Conservation (phyloP, 1,140 invertebrate species). For the Lepeophtheirus salmonis region DNA sequence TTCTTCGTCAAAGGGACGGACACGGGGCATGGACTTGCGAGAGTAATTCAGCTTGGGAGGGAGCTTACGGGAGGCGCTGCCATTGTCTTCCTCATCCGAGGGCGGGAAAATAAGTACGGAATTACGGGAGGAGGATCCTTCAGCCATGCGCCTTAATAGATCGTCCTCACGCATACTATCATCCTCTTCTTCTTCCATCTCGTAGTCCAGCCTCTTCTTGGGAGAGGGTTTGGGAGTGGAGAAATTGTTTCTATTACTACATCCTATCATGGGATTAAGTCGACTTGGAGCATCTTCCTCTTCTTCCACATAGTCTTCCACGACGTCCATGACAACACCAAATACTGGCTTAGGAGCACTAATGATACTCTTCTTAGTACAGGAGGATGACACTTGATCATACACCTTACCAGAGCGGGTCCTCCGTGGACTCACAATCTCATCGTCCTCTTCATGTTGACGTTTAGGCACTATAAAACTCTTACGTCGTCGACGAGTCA, state of each 20-base stretch:
- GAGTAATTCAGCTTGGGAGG: not conserved
- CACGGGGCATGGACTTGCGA: not conserved
- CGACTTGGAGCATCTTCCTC: not conserved
- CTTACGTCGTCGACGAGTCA: not conserved
- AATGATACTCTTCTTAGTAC: not conserved
- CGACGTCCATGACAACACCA: too few relatives aligned
- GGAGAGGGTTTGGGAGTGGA: not conserved
- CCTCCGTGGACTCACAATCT: not conserved
- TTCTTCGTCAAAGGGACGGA: not conserved
- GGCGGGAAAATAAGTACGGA: not conserved
- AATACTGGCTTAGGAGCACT: not conserved
- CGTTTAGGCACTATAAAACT: not conserved
- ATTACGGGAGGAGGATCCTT: not conserved
- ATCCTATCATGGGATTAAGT: too few relatives aligned
- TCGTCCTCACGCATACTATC: too few relatives aligned
- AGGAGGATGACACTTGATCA: not conserved
- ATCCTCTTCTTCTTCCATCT: too few relatives aligned
- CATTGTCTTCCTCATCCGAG: not conserved
- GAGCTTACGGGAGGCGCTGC: not conserved
- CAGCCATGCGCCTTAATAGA: too few relatives aligned
- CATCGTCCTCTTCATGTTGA: not conserved
- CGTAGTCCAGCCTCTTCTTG: not conserved
- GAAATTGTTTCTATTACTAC: too few relatives aligned
- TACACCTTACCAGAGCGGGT: not conserved
- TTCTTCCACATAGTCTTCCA: not conserved